Evolutionary conservation across 2,888 invertebrate species (phyloP).

Genomic region (Penaeus monodon): DNA sequence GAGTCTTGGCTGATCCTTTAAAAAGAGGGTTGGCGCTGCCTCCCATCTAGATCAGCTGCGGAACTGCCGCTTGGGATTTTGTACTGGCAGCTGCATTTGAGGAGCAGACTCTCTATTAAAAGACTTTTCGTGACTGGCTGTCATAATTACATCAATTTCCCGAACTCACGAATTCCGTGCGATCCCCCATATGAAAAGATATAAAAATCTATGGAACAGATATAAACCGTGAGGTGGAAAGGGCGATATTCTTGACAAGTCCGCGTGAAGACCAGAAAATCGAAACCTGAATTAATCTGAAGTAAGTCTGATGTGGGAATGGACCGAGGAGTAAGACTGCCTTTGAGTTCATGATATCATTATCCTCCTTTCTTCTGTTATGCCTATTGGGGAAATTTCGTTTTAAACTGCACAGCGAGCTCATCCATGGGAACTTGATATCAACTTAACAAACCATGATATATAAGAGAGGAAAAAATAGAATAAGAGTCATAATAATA

Average conservation of each 20-base stretch:
- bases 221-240: background rate
- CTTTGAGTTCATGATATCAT: too few relatives aligned
- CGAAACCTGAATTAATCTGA: conserved; percentile 50
- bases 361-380: background rate
- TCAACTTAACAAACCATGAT: too few relatives aligned
- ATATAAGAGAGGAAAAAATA: conserved; percentile 11
- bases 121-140: too few relatives aligned
- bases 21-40: background rate
- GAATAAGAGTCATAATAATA: background rate
- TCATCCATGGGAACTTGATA: too few relatives aligned
- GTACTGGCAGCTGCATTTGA: too few relatives aligned
- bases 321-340: background rate
- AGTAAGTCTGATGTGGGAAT: conserved; percentile 41
- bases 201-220: background rate
- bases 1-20: background rate
- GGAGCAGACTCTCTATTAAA: too few relatives aligned
- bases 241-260: background rate
- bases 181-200: background rate
- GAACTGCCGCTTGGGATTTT: background rate
- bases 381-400: background rate
- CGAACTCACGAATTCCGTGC: too few relatives aligned
- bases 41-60: background rate
- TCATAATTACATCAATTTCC: too few relatives aligned
- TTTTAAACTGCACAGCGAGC: too few relatives aligned
- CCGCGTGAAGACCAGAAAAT: conserved; percentile 41